Percentiles rank a stretch among this genome's conserved stretches.
phyloP scores from a whole-genome alignment of 1,140 invertebrate species.

The Drosophila dunni region DNA sequence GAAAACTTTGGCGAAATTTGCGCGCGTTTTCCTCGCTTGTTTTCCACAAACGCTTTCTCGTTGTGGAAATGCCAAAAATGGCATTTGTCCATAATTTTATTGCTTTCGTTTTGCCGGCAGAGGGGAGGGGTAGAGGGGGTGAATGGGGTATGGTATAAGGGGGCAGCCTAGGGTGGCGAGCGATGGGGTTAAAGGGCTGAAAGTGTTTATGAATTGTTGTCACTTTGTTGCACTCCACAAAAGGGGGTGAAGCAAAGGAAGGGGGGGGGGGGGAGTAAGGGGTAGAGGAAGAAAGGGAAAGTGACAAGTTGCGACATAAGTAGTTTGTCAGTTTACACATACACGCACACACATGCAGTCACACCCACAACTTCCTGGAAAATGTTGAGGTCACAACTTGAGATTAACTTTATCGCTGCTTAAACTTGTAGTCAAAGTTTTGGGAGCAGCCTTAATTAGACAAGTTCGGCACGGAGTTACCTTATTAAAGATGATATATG shows the following conservation, averaged over 20 bases:
- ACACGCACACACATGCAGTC: neutral
- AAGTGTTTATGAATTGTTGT: constrained; percentile 32
- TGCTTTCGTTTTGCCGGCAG: constrained; percentile 53
- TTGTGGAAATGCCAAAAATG: constrained; percentile 76
- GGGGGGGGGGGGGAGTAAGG: neutral
- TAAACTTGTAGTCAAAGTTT: neutral
- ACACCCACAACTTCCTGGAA: constrained; percentile 5
- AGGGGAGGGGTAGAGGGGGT: neutral
- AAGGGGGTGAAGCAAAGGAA: constrained; percentile 2
- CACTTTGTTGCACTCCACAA: constrained; percentile 26
- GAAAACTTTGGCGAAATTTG: constrained; percentile 37
- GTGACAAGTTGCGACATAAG: constrained; percentile 4
- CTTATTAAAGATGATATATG: neutral
- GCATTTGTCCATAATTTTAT: constrained; percentile 76
- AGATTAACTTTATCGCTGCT: neutral
- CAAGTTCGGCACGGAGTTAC: neutral
- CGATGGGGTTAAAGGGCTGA: constrained; percentile 31
- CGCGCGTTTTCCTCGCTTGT: constrained; percentile 18
- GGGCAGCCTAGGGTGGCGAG: constrained; percentile 1
- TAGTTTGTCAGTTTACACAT: neutral
- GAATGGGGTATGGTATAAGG: neutral
- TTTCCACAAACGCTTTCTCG: constrained; percentile 41
- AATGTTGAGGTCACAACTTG: neutral
- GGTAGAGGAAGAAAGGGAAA: neutral
- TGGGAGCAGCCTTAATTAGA: neutral